phyloP scores from a whole-genome alignment of 1,140 invertebrate species.

The Portunus trituberculatus region DNA sequence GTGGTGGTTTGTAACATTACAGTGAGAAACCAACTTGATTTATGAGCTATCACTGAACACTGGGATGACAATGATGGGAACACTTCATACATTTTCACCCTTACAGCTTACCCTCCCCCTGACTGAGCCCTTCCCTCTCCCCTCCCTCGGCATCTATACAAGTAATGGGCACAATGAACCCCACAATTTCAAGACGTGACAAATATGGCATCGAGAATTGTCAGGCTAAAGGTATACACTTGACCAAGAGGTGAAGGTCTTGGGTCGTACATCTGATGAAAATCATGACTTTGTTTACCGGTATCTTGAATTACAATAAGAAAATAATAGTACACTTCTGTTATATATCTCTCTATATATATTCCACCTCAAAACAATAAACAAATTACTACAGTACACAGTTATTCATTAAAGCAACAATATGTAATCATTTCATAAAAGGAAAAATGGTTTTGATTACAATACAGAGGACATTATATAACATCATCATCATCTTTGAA shows the following conservation, averaged over 20 bases:
- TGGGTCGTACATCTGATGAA: neutral
- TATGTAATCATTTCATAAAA: neutral
- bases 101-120: neutral
- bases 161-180: neutral
- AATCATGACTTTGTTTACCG: neutral
- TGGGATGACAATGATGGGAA: neutral
- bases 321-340: neutral
- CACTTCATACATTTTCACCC: neutral
- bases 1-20: too few species aligned
- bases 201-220: constrained; percentile 9
- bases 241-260: neutral
- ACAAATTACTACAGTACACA: neutral
- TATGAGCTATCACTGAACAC: too few species aligned
- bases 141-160: neutral
- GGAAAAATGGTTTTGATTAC: neutral
- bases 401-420: constrained; percentile 8
- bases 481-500: neutral
- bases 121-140: neutral
- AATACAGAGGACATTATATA: neutral
- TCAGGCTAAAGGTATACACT: neutral
- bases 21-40: too few species aligned
- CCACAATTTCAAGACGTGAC: neutral
- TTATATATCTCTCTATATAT: neutral
- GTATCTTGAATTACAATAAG: neutral
- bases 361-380: neutral